phyloP scores from a whole-genome alignment of 2,113 vertebrate genomes.

The Promerops cafer region DNA sequence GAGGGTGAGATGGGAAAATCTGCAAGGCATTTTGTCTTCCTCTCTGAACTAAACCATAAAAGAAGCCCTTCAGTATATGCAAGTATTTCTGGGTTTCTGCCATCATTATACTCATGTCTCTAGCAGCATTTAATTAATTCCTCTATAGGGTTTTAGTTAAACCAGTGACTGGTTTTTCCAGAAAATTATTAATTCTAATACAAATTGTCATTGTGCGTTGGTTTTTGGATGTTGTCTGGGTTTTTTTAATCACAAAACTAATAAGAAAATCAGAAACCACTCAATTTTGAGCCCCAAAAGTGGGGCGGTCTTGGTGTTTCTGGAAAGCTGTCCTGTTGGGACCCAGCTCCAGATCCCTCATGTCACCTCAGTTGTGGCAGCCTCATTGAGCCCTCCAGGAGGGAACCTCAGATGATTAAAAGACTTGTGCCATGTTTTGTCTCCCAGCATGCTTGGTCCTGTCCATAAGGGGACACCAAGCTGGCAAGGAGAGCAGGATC shows the following conservation, averaged over 20 bases:
- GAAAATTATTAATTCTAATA: not conserved
- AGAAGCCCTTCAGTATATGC: not conserved
- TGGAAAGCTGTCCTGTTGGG: not conserved
- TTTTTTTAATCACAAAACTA: not conserved
- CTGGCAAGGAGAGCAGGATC: not conserved
- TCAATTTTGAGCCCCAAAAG: not conserved
- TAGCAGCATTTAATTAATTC: not conserved
- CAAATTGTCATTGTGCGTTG: not conserved
- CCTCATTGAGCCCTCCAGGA: not conserved
- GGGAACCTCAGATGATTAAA: rapidly evolving
- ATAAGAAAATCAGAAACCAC: not conserved
- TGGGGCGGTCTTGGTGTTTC: not conserved
- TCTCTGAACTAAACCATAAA: not conserved
- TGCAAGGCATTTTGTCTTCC: not conserved
- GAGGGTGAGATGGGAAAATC: not conserved
- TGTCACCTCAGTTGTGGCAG: not conserved
- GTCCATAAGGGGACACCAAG: not conserved
- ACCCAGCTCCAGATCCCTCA: not conserved
- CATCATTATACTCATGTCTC: not conserved
- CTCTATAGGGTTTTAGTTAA: not conserved
- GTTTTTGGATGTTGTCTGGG: not conserved
- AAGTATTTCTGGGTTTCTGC: not conserved
- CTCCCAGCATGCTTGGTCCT: not conserved
- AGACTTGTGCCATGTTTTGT: not conserved
- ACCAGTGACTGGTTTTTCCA: not conserved